A percentile compares a stretch with the other conserved stretches of the same genome.
Conservation (phyloP, 2,888 invertebrate genomes). For the Agrochola lychnidis region DNA sequence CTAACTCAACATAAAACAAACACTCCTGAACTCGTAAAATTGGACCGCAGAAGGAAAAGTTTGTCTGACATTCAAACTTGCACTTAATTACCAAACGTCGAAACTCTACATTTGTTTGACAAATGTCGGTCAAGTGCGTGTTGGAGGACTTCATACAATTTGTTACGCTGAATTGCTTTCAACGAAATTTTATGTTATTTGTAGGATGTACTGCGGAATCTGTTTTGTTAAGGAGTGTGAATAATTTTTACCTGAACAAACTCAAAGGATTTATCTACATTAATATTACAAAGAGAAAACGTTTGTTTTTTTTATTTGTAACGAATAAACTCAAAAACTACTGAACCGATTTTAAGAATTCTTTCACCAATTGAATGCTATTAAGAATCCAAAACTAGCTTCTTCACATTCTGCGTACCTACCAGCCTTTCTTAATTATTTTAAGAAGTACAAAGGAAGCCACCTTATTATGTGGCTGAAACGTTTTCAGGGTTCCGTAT, state of each 20-base stretch:
- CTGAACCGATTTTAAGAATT: no score
- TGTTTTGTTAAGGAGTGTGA: slow-evolving; percentile 17
- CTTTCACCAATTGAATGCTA: no score
- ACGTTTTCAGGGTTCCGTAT: no score
- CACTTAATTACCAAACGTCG: slow-evolving; percentile 51
- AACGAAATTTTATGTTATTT: slow-evolving; percentile 26
- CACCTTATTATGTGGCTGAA: background rate
- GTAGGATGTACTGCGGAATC: slow-evolving; percentile 12
- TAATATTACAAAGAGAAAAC: no score
- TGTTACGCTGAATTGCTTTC: slow-evolving; percentile 54
- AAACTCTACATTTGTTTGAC: slow-evolving; percentile 57
- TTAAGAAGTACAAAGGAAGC: background rate
- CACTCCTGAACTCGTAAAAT: slow-evolving; percentile 47
- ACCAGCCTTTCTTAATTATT: background rate
- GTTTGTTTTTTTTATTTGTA: no score
- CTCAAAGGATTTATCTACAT: background rate
- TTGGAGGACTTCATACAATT: slow-evolving; percentile 56
- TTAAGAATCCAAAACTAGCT: background rate
- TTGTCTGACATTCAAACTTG: slow-evolving; percentile 22
- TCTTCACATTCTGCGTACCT: background rate
- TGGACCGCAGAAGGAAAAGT: slow-evolving; percentile 14
- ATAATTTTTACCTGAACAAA: background rate
- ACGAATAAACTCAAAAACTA: no score
- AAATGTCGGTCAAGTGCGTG: slow-evolving; percentile 51
- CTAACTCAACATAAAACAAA: slow-evolving; percentile 53